Conservation (phyloP, 2,113 vertebrate species). For the Apteryx mantelli region DNA sequence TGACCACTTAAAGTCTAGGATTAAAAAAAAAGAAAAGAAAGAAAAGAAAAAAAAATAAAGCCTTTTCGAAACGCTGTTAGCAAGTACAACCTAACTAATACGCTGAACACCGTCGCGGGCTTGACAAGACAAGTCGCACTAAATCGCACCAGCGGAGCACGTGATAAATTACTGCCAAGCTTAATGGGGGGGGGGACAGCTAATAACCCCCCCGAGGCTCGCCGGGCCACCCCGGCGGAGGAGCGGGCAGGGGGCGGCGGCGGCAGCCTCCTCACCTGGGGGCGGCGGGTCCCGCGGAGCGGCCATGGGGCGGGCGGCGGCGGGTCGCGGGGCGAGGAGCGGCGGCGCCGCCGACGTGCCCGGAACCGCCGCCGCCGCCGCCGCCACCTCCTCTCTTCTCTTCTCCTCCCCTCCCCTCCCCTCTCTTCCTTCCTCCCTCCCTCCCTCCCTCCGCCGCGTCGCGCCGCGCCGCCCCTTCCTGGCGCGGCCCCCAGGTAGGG, state of each 20-base stretch:
- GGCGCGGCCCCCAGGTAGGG: conserved; percentile 38
- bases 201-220: background rate
- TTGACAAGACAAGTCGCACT: conserved; percentile 21
- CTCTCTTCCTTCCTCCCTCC: too few relatives aligned
- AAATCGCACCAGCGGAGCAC: background rate
- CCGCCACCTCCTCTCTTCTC: background rate
- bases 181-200: background rate
- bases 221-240: too few relatives aligned
- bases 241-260: too few relatives aligned
- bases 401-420: too few relatives aligned
- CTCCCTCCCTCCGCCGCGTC: background rate
- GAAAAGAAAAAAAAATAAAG: background rate
- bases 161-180: background rate
- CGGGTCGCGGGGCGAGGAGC: background rate
- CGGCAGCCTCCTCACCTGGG: conserved; percentile 55
- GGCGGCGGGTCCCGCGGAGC: conserved; percentile 60
- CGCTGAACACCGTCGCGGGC: background rate
- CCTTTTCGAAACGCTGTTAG: background rate
- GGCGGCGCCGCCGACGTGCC: background rate
- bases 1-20: accelerated
- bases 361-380: background rate
- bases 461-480: conserved; percentile 1
- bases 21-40: background rate
- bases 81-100: background rate
- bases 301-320: conserved; percentile 58